Percentiles rank a stretch among this genome's conserved stretches.
Conservation (phyloP, 2,888 invertebrate species). For the Sinotaia quadrata region DNA sequence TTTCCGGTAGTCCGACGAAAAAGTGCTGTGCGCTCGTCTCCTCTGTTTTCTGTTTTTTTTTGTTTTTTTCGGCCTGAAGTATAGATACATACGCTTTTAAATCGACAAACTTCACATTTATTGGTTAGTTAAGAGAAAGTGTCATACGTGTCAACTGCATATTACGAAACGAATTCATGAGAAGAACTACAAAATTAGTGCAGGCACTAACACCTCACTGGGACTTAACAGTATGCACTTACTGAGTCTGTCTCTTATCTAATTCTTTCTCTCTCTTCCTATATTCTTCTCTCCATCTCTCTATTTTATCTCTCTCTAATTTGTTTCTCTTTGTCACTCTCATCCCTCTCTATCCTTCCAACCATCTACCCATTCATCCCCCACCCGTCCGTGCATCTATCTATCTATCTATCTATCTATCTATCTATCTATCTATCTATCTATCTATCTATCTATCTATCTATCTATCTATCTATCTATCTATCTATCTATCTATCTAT, state of each 20-base stretch:
- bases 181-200: too few relatives aligned
- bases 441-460: background rate
- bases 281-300: background rate
- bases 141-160: too few relatives aligned
- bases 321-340: constrained; percentile 1
- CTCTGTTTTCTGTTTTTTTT: too few relatives aligned
- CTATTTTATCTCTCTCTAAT: background rate
- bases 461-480: background rate
- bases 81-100: too few relatives aligned
- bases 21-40: too few relatives aligned
- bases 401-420: constrained; percentile 22
- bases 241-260: background rate
- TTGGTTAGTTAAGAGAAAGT: too few relatives aligned
- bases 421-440: background rate
- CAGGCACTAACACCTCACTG: too few relatives aligned
- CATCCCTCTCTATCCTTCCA: constrained; percentile 5
- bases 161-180: too few relatives aligned
- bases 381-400: constrained; percentile 4
- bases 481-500: background rate
- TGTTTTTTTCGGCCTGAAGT: too few relatives aligned
- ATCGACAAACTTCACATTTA: too few relatives aligned
- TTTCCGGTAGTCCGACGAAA: too few relatives aligned
- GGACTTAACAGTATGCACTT: too few relatives aligned
- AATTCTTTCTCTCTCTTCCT: background rate
- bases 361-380: constrained; percentile 11